Evolutionary conservation across 2,888 invertebrate genomes (phyloP).

Genomic region (Rotaria macrura): DNA sequence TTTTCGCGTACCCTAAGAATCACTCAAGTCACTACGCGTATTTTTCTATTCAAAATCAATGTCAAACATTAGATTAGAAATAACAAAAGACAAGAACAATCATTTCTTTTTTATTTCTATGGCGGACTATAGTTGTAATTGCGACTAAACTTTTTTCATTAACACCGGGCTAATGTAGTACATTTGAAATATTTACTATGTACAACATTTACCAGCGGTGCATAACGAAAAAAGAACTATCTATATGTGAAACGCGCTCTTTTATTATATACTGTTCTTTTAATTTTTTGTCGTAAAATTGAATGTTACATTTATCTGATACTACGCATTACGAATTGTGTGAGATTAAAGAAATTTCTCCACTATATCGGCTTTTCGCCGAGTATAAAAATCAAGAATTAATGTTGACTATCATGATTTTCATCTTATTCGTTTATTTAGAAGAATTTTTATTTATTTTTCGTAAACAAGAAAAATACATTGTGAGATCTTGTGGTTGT

Average conservation of each 20-base stretch:
- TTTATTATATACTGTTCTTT: background rate
- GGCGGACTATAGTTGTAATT: background rate
- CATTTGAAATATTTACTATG: background rate
- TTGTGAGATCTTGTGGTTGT: too few relatives aligned
- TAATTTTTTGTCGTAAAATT: background rate
- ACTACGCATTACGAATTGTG: background rate
- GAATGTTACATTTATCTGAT: background rate
- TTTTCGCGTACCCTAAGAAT: background rate
- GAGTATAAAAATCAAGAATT: background rate
- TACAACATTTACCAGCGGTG: background rate
- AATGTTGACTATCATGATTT: background rate
- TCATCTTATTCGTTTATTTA: background rate
- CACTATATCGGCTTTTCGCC: background rate
- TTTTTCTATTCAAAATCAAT: background rate
- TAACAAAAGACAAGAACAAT: background rate
- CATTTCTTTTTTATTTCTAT: background rate
- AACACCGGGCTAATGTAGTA: slow-evolving; percentile 21
- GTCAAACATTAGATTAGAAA: background rate
- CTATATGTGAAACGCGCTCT: background rate
- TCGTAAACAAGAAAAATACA: background rate
- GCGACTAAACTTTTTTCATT: background rate
- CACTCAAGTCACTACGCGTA: background rate
- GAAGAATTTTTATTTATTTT: background rate
- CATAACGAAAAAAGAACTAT: background rate
- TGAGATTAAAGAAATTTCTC: background rate